Evolutionary conservation across 2,888 invertebrate species (phyloP), one percentile per base, ranked within the genome.

Genomic region (Eupithecia exiguata): DNA sequence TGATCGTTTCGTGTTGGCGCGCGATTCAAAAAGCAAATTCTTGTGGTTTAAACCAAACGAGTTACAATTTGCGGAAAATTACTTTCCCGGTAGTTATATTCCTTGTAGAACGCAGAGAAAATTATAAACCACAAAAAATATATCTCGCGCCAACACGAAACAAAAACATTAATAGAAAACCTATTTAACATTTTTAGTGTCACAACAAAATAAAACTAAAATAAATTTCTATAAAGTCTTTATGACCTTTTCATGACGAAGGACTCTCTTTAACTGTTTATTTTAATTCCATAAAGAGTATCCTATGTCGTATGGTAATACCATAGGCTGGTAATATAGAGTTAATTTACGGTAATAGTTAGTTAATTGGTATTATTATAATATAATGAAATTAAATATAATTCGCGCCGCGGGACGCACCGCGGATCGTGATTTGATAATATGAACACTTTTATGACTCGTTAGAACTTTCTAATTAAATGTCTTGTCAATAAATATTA

Each of bases 391-490:
- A 68, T 36, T 73, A 38, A 73, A 73, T 68, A 69, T 67, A 88
- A 90, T 92, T 91, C 90, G 89, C 88, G 66, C 92, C 74, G 84
- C 87, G 86, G 90, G 91, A 85, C 30, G 83, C 87, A 81, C 83
- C 88, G 85, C 88, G 87, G 87, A 88, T 90, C 87, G 88, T 87
- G 88, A 85, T 78, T 75, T 81, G 88, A 90, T 90, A 89, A 87
- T 82, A 77, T 84, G 84, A 82, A 79, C 74, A 80, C 77, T 76
- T 78, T 68, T 66, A 83, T 80, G 80, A 80, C 79, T 78, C 82
- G 83, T 85, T 83, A 82, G 80, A 84, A 87, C 86, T 88, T 89
- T 87, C 86, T 87, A 87, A 87, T 84, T 84, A 76, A 84, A 35
- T 35, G 2, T 36, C 38, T 65, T 36, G 38, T 36, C n/a, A 12